Evolutionary conservation across 2,888 invertebrate genomes (phyloP), one percentile per base, ranked within the genome.

Genomic region (Eupithecia abbreviata): DNA sequence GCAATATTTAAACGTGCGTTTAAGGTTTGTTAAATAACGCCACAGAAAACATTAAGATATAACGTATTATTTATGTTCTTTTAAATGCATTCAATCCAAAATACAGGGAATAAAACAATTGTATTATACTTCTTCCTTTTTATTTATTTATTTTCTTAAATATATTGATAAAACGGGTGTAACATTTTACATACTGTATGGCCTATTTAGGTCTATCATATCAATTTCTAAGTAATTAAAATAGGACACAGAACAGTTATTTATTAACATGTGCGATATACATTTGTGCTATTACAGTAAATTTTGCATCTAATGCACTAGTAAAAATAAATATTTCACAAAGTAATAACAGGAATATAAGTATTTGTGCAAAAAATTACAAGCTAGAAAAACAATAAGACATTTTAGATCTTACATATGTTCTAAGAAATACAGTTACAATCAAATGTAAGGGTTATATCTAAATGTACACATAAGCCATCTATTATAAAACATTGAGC

Each of bases 91-190:
- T 73, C 68, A 76, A 72, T 77, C 77, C 75, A 71, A 81, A 84
- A 78, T 86, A 85, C 85, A 88, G 87, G 89, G 85, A 89, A 84
- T 83, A 82, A 87, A 67, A 86, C 80, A 81, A 85, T 88, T 87
- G 77, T 83, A 79, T 72, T 77, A 55, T 43, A 42, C 79, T 82
- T 77, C 72, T 85, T 84, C 85, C 82, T 86, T 84, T 67, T 88
- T 90, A 88, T 89, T 90, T 92, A 91, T 93, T 84, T 92, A 93
- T 91, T 92, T 41, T 68, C 15, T 45, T 86, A 88, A 88, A 88
- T 88, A 69, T 45, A 69, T 47, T 69, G 18, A 47, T 86, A 89
- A 84, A 85, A 83, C 76, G 70, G 45, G 72, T 42, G 73, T 71
- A 79, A 79, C 78, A 80, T 69, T 75, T 71, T 62, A 62, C 10